Evolutionary conservation across 2,797 vertebrate species (phyloP).

Genomic region (Stomatorhinus walkeri): DNA sequence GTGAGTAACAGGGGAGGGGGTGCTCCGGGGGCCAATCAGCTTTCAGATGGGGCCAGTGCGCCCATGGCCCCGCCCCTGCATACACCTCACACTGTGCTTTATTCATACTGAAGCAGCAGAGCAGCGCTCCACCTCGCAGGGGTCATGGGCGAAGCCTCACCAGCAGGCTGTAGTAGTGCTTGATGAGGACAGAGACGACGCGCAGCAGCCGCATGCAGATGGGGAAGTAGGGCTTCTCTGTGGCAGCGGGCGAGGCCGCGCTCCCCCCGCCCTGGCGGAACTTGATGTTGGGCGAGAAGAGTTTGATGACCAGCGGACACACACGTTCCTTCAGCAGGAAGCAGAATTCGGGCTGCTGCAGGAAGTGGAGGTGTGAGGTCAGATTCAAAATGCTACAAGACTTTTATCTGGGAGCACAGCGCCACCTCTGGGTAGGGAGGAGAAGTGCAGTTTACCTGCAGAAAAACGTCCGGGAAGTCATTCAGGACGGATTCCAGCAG

Average conservation of each 20-base stretch:
- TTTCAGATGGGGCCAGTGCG: background rate
- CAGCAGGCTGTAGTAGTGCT: conserved; percentile 95
- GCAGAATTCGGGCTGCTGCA: conserved; percentile 96
- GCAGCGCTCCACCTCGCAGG: background rate
- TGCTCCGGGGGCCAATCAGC: background rate
- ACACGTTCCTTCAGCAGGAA: conserved; percentile 96
- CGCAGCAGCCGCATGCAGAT: conserved; percentile 97
- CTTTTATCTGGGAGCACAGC: background rate
- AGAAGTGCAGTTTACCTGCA: conserved; percentile 66
- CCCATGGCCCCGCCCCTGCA: background rate
- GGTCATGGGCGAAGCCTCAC: conserved; percentile 55
- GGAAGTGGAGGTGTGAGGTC: conserved; percentile 22
- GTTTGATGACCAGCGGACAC: conserved; percentile 97
- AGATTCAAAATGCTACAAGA: background rate
- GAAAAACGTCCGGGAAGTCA: conserved; percentile 92
- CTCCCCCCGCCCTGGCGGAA: conserved; percentile 86
- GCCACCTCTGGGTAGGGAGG: background rate
- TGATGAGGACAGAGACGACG: conserved; percentile 96
- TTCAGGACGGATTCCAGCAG: conserved; percentile 95
- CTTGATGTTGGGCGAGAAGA: conserved; percentile 99
- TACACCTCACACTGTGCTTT: background rate
- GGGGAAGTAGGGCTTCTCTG: conserved; percentile 97
- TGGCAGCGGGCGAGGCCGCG: conserved; percentile 79
- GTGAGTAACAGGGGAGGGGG: background rate
- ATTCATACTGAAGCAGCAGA: background rate